Evolutionary conservation across 2,888 invertebrate species (phyloP), one percentile per base, ranked within the genome.

Genomic region (Sminthurinus aureus): DNA sequence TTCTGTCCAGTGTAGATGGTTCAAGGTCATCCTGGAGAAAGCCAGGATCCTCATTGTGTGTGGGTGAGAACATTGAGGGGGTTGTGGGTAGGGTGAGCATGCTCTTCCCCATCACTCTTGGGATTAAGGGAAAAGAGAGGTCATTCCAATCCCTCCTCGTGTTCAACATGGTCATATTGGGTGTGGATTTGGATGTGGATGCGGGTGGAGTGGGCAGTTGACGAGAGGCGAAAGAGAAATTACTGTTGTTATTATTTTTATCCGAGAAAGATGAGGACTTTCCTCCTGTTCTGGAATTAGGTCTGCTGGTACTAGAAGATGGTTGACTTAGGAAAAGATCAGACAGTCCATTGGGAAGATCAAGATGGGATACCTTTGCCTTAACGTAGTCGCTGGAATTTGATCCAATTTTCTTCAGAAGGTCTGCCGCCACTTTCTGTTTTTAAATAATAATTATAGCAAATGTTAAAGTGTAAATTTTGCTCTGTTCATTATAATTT

Each of bases 351-450:
- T 81, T 50, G 6, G 73, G 81, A 6, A 75, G 64, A 0, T 81
- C 81, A 8, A 81, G 64, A 74, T 64, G 81, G 18, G 81, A 64
- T 1, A 81, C 38, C 22, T 74, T 81, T n/a, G 74, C 52, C 24
- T 38, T 22, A 18, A 81, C 74, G 12, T 81, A 81, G 24, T 81
- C 81, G 4, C 64, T 52, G 6, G 66, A 50, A 38, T 38, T 74
- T 18, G 81, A 11, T 0, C 81, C 81, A 64, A 81, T 73, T 18
- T 38, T 52, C 13, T 18, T 58, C 38, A 13, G 74, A 1, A 81
- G 38, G 8, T 81, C 18, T 18, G 24, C 20, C 8, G 81, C 24
- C 22, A 74, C 73, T 22, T 64, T 75, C 81, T 81, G 20, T 69
- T 69, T 69, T 58, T 58, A 58, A 58, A n/a, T n/a, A 58, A 58